phyloP scores from a whole-genome alignment of 2,888 invertebrate genomes.

The Agonopterix arenella region DNA sequence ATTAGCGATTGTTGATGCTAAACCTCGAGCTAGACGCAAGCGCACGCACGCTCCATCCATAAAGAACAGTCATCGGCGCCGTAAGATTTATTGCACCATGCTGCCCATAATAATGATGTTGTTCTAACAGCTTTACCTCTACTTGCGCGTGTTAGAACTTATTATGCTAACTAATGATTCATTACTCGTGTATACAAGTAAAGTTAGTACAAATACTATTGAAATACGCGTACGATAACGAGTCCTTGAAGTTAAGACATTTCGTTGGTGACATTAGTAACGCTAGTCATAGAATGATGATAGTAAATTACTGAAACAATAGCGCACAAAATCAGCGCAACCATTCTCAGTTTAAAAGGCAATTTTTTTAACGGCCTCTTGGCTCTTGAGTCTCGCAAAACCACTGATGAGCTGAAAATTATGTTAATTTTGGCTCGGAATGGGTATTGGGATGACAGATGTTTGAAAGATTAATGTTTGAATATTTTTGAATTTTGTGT shows the following conservation, averaged over 20 bases:
- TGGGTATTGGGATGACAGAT: conserved; percentile 26
- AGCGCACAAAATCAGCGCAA: conserved; percentile 15
- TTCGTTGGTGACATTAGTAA: conserved; percentile 16
- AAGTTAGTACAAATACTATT: too few relatives aligned
- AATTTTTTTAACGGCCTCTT: conserved; percentile 34
- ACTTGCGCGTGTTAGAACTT: too few relatives aligned
- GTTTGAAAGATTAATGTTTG: conserved; percentile 6
- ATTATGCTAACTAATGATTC: too few relatives aligned
- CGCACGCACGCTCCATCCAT: conserved; percentile 40
- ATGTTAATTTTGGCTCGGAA: conserved; percentile 40
- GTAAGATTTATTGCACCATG: conserved; percentile 58
- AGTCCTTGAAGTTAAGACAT: background rate
- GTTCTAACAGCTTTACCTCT: background rate
- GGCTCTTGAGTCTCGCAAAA: conserved; percentile 17
- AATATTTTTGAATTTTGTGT: conserved; percentile 1
- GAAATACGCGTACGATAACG: background rate
- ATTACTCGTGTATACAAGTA: too few relatives aligned
- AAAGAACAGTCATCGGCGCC: conserved; percentile 46
- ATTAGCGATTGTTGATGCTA: background rate
- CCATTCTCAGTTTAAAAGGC: conserved; percentile 26
- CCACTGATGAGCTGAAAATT: conserved; percentile 52
- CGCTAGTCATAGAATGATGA: conserved; percentile 15
- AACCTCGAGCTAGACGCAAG: background rate
- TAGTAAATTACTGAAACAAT: conserved; percentile 22
- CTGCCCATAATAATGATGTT: conserved; percentile 57